Conservation (phyloP, 2,797 vertebrate genomes). For the Momotus momota region DNA sequence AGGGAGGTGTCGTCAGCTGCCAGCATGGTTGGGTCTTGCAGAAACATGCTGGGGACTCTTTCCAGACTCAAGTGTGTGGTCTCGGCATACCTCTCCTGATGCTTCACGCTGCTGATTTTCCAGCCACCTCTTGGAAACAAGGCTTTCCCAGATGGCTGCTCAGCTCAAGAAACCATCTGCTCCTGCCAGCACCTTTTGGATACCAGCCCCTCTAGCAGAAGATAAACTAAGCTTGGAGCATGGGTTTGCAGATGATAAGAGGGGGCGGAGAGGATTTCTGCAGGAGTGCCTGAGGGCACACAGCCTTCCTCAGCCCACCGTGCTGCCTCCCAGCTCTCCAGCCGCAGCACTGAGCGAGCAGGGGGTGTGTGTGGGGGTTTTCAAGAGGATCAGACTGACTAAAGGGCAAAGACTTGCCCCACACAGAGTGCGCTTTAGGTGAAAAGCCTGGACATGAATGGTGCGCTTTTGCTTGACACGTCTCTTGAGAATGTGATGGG, state of each 20-base stretch:
- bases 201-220: not conserved
- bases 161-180: not conserved
- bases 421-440: not conserved
- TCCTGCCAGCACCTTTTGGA: not conserved
- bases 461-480: not conserved
- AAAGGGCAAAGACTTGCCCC: not conserved
- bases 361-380: not conserved
- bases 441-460: not conserved
- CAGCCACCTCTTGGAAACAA: not conserved
- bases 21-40: not conserved
- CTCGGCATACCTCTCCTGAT: not conserved
- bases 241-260: not conserved
- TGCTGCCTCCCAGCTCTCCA: not conserved
- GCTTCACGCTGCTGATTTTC: not conserved
- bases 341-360: rapidly evolving
- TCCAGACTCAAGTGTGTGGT: not conserved
- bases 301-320: rapidly evolving
- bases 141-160: not conserved
- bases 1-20: not conserved
- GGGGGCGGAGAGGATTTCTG: not conserved
- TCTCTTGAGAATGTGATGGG: not conserved
- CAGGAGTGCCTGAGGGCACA: not conserved
- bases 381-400: not conserved
- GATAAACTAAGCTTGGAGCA: not conserved
- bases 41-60: not conserved